Evolutionary conservation across 2,888 invertebrate genomes (phyloP).

Genomic region (Cephus pygmeus): DNA sequence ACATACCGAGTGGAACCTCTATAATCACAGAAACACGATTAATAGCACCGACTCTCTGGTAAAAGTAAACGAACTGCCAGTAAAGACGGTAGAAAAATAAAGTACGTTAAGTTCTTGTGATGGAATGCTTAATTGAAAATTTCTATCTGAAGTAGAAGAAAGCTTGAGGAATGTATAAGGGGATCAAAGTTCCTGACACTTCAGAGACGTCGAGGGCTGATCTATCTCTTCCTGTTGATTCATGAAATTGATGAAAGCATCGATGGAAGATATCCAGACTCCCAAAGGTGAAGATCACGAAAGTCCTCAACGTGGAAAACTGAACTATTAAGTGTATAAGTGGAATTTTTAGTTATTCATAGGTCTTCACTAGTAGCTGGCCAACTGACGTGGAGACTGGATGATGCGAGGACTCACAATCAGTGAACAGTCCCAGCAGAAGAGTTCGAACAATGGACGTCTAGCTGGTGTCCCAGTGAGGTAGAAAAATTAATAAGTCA

Average conservation of each 20-base stretch:
- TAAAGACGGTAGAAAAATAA: not conserved
- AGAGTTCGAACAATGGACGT: not conserved
- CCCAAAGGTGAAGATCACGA: not conserved
- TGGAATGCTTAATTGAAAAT: not conserved
- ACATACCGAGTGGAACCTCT: not conserved
- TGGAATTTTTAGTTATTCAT: not conserved
- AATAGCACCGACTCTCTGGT: not conserved
- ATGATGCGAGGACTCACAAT: not conserved
- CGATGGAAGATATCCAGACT: not conserved
- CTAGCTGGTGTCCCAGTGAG: not conserved
- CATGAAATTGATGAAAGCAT: not conserved
- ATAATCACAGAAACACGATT: not conserved
- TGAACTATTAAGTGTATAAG: not conserved
- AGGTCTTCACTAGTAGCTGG: not conserved
- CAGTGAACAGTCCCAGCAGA: not conserved
- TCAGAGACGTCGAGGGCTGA: not conserved
- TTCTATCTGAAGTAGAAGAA: not conserved
- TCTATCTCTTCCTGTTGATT: not conserved
- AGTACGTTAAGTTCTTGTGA: not conserved
- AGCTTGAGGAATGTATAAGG: not conserved
- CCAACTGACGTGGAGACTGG: not conserved
- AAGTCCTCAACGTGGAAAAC: not conserved
- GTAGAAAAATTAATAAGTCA: constrained; percentile 15
- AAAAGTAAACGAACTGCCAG: not conserved
- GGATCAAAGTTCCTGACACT: not conserved